A percentile compares a stretch with the other conserved stretches of the same genome.
These are phyloP conservation scores for Parauchenoglanis ngamensis DNA, from an alignment of 2,797 vertebrate genomes.

Conservation along the genomic window DNA sequence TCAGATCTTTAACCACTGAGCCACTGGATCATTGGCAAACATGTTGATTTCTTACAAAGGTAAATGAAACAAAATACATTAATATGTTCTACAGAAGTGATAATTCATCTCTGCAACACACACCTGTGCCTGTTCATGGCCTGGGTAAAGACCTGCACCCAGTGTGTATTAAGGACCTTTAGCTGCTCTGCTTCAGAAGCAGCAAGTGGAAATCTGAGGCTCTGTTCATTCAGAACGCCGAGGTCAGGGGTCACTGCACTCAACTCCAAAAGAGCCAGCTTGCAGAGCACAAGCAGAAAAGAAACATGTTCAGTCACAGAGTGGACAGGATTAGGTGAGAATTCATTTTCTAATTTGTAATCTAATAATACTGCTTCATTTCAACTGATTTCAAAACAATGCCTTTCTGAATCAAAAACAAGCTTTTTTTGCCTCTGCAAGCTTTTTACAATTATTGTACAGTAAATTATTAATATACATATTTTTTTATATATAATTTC, in stretches of 20 bases:
- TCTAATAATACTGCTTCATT: neutral
- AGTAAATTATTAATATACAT: neutral
- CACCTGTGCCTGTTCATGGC: conserved; percentile 78
- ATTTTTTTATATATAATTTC: neutral
- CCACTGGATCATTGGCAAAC: neutral
- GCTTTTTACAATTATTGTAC: neutral
- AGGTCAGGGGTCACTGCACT: conserved; percentile 74
- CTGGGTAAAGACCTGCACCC: conserved; percentile 72
- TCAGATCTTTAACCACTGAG: neutral
- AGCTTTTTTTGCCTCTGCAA: neutral
- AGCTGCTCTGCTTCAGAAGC: conserved; percentile 72
- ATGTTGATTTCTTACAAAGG: neutral
- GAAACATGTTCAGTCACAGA: neutral
- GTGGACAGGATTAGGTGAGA: neutral
- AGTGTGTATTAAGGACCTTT: conserved; percentile 73
- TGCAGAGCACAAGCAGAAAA: conserved; percentile 16
- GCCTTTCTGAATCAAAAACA: neutral
- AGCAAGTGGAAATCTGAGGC: conserved; percentile 67
- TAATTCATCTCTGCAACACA: conserved; percentile 18
- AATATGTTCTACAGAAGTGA: neutral
- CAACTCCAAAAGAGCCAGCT: conserved; percentile 76
- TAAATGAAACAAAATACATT: neutral
- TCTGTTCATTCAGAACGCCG: conserved; percentile 78
- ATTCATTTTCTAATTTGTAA: neutral
- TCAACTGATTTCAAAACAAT: neutral